These are phyloP conservation scores for Arremon aurantiirostris DNA, from an alignment of 2,797 vertebrate genomes.

Conservation along the genomic window DNA sequence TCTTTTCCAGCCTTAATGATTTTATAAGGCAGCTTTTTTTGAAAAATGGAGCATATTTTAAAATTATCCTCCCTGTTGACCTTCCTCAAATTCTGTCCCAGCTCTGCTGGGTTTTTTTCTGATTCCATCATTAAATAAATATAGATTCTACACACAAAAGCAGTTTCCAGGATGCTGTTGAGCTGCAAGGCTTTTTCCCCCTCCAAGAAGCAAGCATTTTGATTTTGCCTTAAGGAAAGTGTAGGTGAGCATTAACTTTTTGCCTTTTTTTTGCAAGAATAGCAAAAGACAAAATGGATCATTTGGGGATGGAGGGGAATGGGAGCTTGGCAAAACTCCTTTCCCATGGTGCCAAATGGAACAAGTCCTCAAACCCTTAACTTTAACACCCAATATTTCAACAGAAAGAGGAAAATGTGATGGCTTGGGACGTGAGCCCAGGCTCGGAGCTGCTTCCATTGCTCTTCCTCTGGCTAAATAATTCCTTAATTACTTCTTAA, in stretches of 20 bases:
- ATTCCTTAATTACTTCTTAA: neutral
- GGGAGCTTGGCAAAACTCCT: neutral
- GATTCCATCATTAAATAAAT: neutral
- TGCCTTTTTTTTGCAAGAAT: fast-evolving
- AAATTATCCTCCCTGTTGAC: neutral
- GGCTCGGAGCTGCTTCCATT: neutral
- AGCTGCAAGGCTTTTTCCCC: neutral
- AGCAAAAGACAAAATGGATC: neutral
- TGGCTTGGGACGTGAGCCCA: neutral
- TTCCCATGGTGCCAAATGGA: neutral
- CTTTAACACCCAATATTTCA: neutral
- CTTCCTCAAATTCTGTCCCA: neutral
- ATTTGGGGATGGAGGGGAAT: neutral
- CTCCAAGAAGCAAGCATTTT: fast-evolving
- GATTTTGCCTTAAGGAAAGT: neutral
- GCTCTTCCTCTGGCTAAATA: neutral
- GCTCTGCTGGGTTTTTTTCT: neutral
- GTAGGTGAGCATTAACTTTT: neutral
- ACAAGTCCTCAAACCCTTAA: neutral
- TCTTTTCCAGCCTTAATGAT: neutral
- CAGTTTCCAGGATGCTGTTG: neutral
- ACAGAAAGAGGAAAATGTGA: neutral
- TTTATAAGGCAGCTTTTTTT: neutral
- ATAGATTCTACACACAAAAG: neutral
- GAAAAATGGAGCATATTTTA: neutral